phyloP scores from a whole-genome alignment of 2,113 vertebrate species.

The Pristiophorus japonicus region DNA sequence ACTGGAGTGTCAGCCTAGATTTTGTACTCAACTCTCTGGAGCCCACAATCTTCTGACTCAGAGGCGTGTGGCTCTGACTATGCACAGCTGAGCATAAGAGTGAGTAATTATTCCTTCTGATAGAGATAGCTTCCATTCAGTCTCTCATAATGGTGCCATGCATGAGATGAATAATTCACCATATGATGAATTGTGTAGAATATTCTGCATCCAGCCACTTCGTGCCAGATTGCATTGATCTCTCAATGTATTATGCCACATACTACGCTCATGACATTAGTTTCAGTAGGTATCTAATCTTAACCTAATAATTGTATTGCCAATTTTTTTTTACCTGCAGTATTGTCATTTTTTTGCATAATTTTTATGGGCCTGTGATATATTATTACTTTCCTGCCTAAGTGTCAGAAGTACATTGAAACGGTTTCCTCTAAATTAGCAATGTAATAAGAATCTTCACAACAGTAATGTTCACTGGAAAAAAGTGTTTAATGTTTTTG shows the following conservation, averaged over 20 bases:
- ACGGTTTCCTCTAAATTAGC: neutral
- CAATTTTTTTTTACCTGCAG: neutral
- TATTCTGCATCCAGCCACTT: neutral
- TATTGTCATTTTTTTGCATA: neutral
- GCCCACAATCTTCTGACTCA: neutral
- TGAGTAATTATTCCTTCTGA: neutral
- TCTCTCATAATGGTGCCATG: neutral
- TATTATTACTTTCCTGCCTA: neutral
- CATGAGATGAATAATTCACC: neutral
- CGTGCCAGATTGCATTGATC: neutral
- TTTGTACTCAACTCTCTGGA: no score
- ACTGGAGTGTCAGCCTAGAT: neutral
- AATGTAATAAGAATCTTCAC: neutral
- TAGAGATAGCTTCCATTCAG: neutral
- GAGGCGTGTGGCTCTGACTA: no score
- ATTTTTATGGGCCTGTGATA: neutral
- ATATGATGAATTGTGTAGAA: neutral
- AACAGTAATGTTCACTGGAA: neutral
- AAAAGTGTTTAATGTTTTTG: neutral
- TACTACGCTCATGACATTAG: no score
- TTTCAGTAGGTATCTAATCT: neutral
- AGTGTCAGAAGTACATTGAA: neutral
- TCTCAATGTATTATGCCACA: neutral
- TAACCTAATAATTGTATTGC: neutral
- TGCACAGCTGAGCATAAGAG: neutral